phyloP scores from a whole-genome alignment of 2,113 vertebrate species.

The Phyllostomus discolor region DNA sequence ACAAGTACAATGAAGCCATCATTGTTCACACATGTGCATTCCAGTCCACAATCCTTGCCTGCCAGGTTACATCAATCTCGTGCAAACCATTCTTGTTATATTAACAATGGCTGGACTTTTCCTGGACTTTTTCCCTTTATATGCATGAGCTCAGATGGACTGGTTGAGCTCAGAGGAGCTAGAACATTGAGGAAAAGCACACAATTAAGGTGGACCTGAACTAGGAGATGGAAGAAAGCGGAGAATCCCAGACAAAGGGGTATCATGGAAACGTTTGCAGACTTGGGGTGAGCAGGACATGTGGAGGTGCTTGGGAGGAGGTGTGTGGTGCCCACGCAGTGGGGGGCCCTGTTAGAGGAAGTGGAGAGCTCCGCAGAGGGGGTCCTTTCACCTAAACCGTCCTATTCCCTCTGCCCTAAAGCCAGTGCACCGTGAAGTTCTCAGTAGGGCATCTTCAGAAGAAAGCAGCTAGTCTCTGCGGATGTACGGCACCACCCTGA shows the following conservation, averaged over 20 bases:
- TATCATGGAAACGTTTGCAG: fast-evolving
- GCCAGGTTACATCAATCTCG: no score
- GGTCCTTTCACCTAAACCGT: fast-evolving
- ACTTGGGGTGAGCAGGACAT: not conserved
- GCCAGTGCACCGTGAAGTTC: not conserved
- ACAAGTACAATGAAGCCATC: no score
- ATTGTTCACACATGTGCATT: no score
- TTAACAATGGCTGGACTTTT: no score
- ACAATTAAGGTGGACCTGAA: not conserved
- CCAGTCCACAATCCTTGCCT: no score
- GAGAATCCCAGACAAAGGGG: no score
- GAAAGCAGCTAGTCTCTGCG: not conserved
- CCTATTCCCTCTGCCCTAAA: not conserved
- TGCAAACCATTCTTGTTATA: no score
- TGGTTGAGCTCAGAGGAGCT: no score
- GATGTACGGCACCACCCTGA: not conserved
- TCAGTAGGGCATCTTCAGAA: not conserved
- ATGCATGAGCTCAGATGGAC: not conserved
- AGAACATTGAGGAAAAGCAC: not conserved
- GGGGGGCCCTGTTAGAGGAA: not conserved
- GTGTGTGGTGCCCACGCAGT: fast-evolving
- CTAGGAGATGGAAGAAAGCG: not conserved
- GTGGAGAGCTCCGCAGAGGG: not conserved
- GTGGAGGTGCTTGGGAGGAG: not conserved
- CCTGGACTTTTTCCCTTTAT: no score